A percentile compares a stretch with the other conserved stretches of the same genome.
phyloP scores from a whole-genome alignment of 1,140 invertebrate species.

The Leptinotarsa texana region DNA sequence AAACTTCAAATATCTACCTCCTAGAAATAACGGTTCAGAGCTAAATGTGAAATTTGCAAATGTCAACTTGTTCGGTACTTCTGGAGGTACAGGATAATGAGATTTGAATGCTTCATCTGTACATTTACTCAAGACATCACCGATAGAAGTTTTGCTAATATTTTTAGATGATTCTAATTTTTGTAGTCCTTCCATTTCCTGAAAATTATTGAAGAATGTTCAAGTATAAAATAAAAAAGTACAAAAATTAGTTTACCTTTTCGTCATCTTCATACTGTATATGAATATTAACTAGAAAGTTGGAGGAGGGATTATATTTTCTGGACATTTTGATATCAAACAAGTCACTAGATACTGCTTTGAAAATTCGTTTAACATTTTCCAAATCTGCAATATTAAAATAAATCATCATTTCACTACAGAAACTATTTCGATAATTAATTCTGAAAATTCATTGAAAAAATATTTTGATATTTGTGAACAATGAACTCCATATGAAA shows the following conservation, averaged over 20 bases:
- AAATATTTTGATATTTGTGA: conserved; percentile 25
- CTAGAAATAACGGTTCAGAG: conserved; percentile 64
- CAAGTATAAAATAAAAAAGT: background rate
- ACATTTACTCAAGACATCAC: conserved; percentile 57
- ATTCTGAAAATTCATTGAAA: conserved; percentile 45
- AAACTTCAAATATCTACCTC: conserved; percentile 85
- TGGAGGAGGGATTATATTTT: conserved; percentile 44
- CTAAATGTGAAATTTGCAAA: conserved; percentile 57
- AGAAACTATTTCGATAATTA: conserved; percentile 15
- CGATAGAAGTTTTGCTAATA: background rate
- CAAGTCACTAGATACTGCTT: conserved; percentile 36
- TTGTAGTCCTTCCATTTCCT: conserved; percentile 40
- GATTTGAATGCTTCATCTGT: conserved; percentile 58
- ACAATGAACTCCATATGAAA: no score
- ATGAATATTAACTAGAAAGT: conserved; percentile 47
- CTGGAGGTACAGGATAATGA: conserved; percentile 56
- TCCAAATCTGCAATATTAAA: conserved; percentile 44
- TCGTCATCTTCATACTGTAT: conserved; percentile 46
- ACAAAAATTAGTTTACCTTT: conserved; percentile 32
- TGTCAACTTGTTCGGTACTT: conserved; percentile 51
- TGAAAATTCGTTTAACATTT: conserved; percentile 47
- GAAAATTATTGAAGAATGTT: conserved; percentile 11
- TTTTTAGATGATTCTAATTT: conserved; percentile 26
- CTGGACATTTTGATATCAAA: conserved; percentile 42
- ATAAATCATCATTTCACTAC: no score